Conservation (phyloP, 2,888 invertebrate genomes). For the Pasiphila rectangulata region DNA sequence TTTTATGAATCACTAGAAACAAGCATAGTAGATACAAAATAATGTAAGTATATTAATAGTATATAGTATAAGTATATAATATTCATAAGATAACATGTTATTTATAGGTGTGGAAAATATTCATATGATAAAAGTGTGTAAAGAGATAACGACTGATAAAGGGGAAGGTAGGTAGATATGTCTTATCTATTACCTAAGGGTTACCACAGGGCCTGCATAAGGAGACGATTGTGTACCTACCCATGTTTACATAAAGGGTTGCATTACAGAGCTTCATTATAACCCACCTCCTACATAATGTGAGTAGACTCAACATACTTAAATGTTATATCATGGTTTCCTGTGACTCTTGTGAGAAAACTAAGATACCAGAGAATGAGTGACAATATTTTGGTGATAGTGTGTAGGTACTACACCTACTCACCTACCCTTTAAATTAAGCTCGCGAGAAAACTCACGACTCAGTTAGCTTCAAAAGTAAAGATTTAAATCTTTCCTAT, state of each 20-base stretch:
- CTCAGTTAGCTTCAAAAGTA: no score
- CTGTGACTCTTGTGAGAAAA: no score
- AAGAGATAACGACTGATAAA: not conserved
- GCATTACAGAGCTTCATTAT: not conserved
- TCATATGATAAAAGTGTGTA: not conserved
- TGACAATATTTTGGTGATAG: no score
- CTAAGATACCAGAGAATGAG: no score
- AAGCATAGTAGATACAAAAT: no score
- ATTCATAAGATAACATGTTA: not conserved
- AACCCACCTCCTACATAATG: no score
- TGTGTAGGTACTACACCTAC: no score
- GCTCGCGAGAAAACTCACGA: no score
- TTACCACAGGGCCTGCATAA: not conserved
- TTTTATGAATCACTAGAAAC: no score
- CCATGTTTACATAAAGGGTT: not conserved
- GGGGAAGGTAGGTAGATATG: not conserved
- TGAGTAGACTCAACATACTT: not conserved
- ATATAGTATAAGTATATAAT: not conserved
- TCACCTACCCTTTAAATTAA: no score
- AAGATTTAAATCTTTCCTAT: no score
- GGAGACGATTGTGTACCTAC: not conserved
- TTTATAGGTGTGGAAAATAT: not conserved
- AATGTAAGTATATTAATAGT: not conserved
- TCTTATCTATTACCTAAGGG: slow-evolving; percentile 1
- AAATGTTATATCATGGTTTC: no score